Base-by-base conservation (phyloP, 2,113 vertebrate species). In the Scartelaos histophorus region DNA sequence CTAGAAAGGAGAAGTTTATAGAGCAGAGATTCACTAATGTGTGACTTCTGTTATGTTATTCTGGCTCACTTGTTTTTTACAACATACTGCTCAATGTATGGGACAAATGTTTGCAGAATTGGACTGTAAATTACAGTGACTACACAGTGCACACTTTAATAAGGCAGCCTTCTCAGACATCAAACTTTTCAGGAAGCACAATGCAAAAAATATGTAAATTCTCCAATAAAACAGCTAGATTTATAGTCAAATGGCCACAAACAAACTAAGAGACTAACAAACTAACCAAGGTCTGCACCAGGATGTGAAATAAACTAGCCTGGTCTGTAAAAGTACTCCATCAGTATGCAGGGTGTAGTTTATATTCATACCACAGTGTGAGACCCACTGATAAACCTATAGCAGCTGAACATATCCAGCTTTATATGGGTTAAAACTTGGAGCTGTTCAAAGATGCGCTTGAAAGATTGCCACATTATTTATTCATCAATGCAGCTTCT, bases 401-500 rank as follows among this genome's bases (percentile, higher is more conserved):
- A 54, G 1, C 24, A 38, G 13, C 43, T 17, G 24, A 61, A 29
- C 46, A 47, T 69, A 76, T 87, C 82, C 74, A 71, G 88, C 73
- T 89, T 90, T 83, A 71, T 76, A 66, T 0, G 73, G 80, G 87
- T 89, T 89, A 87, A 88, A 84, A 86, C 83, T 79, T 82, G 21
- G 71, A 75, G 56, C 84, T 61, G 69, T 88, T 90, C 85, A 85
- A 85, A 89, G 83, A 82, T 76, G 70, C 78, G 82, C 85, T 89
- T 90, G 80, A 90, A 92, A 90, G 85, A 81, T 79, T 34, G 66
- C 43, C 4, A 49, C 71, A 91, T 90, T 82, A 90, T 78, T 90
- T 90, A 91, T 89, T 91, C 89, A 91, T 90, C 82, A 77, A 66
- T 66, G 83, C 75, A 62, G 87, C 76, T 66, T 82, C 74, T 85